A percentile compares a stretch with the other conserved stretches of the same genome.
These are phyloP conservation scores for Heloderma charlesbogerti DNA, from an alignment of 2,113 vertebrate genomes.

Conservation along the genomic window DNA sequence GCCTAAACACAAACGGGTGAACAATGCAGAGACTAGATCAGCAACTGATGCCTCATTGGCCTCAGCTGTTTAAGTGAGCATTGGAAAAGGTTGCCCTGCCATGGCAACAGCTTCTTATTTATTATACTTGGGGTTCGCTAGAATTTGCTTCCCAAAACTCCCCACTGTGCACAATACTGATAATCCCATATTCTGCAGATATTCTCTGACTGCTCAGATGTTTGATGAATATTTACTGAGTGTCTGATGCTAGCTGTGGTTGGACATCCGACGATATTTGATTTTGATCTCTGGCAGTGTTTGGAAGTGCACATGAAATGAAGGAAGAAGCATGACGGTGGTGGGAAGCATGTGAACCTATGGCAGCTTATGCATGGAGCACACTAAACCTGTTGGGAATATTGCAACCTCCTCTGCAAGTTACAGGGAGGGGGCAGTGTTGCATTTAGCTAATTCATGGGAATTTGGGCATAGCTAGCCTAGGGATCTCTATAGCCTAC, in stretches of 20 bases:
- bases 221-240: neutral
- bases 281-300: neutral
- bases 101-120: neutral
- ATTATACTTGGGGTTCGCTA: neutral
- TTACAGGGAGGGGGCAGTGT: too few relatives aligned
- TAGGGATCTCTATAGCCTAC: too few relatives aligned
- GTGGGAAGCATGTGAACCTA: too few relatives aligned
- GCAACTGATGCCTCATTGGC: neutral
- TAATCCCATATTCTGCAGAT: neutral
- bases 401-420: too few relatives aligned
- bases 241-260: neutral
- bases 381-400: too few relatives aligned
- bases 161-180: neutral
- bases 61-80: neutral
- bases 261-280: neutral
- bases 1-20: neutral
- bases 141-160: neutral
- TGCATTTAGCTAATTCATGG: too few relatives aligned
- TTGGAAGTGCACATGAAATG: too few relatives aligned
- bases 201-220: neutral
- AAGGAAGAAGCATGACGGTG: too few relatives aligned
- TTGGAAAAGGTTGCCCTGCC: neutral
- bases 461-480: too few relatives aligned
- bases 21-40: slow-evolving; percentile 38
- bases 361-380: too few relatives aligned